phyloP scores from a whole-genome alignment of 2,888 invertebrate genomes.

The Odontomyia ornata region DNA sequence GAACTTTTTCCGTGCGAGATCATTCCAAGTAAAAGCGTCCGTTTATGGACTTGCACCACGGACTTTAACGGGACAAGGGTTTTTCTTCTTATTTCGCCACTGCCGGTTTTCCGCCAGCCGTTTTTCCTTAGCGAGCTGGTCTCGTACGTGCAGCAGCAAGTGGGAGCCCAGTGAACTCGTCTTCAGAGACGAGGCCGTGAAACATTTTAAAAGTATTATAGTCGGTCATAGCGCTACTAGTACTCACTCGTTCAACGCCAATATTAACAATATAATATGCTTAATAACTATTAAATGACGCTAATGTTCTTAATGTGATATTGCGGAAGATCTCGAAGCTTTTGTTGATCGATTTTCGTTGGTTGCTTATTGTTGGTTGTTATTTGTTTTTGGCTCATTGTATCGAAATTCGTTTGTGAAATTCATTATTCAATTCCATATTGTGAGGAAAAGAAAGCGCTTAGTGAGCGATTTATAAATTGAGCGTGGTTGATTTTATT shows the following conservation, averaged over 20 bases:
- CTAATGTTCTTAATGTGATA: slow-evolving; percentile 7
- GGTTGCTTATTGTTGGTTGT: slow-evolving; percentile 2
- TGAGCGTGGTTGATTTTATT: slow-evolving; percentile 5
- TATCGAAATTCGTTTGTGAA: slow-evolving; percentile 19
- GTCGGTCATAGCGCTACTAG: slow-evolving; percentile 28
- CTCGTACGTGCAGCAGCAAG: neutral
- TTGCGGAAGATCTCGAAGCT: slow-evolving; percentile 9
- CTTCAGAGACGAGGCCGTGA: slow-evolving; percentile 14
- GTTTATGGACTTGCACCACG: neutral
- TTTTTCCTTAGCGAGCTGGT: neutral
- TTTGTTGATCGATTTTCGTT: neutral
- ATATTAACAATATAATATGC: slow-evolving; percentile 6
- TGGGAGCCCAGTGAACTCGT: neutral
- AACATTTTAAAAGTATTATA: slow-evolving; percentile 5
- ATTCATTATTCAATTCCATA: neutral
- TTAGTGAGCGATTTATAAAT: slow-evolving; percentile 4
- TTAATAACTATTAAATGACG: slow-evolving; percentile 32
- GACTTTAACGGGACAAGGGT: slow-evolving; percentile 40
- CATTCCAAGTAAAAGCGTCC: neutral
- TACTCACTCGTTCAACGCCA: neutral
- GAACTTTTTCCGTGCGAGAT: neutral
- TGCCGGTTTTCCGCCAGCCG: neutral
- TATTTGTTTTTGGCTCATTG: slow-evolving; percentile 1
- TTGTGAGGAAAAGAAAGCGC: slow-evolving; percentile 24
- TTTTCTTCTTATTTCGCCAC: slow-evolving; percentile 30